Conservation (phyloP, 2,888 invertebrate species). For the Didymodactylos carnosus region DNA sequence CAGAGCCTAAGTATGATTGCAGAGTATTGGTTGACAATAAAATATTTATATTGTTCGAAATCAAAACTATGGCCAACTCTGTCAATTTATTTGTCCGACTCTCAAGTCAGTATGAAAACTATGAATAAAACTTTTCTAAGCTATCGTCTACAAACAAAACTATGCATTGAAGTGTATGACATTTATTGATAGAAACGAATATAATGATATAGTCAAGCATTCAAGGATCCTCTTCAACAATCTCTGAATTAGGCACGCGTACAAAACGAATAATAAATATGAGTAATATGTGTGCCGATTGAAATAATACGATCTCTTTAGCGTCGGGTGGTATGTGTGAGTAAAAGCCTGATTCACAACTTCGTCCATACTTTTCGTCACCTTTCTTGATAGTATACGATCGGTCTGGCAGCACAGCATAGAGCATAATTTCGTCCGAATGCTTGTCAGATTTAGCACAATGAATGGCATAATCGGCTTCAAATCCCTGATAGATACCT, state of each 20-base stretch:
- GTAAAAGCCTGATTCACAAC: not conserved
- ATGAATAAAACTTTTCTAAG: too few species aligned
- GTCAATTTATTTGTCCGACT: too few species aligned
- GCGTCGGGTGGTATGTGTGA: not conserved
- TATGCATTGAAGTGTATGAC: too few species aligned
- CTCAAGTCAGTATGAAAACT: too few species aligned
- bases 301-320: not conserved
- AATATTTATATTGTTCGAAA: too few species aligned
- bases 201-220: too few species aligned
- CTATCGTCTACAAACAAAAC: too few species aligned
- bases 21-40: too few species aligned
- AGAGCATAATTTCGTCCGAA: not conserved
- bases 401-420: not conserved
- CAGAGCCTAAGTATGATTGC: too few species aligned
- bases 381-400: not conserved
- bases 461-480: not conserved
- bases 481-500: not conserved
- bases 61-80: too few species aligned
- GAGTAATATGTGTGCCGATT: not conserved
- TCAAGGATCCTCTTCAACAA: not conserved
- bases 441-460: not conserved
- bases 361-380: not conserved
- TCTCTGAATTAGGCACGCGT: not conserved
- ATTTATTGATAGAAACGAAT: too few species aligned
- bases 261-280: not conserved